Conservation (phyloP, 2,888 invertebrate genomes). For the Drosophila nr. perissopoda region DNA sequence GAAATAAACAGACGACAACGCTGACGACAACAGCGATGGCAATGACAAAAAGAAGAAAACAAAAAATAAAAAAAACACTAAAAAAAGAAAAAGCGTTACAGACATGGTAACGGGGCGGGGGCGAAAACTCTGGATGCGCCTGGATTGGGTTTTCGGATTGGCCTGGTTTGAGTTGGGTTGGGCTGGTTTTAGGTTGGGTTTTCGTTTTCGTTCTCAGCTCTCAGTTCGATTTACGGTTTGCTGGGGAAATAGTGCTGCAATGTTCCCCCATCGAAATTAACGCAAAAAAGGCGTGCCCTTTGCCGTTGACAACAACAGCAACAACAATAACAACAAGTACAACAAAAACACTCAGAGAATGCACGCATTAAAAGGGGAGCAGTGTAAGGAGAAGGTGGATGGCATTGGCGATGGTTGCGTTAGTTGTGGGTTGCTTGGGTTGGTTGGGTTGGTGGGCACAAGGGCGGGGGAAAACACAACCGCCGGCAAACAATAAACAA, state of each 20-base stretch:
- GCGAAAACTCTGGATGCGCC: slow-evolving; percentile 20
- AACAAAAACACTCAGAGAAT: slow-evolving; percentile 32
- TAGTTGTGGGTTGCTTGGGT: neutral
- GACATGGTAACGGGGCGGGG: slow-evolving; percentile 8
- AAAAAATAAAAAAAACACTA: slow-evolving; percentile 22
- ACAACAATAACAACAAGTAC: slow-evolving; percentile 59
- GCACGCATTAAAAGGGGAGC: slow-evolving; percentile 48
- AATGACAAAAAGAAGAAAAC: slow-evolving; percentile 38
- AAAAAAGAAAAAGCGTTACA: slow-evolving; percentile 21
- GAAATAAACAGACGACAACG: slow-evolving; percentile 46
- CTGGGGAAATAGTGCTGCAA: slow-evolving; percentile 34
- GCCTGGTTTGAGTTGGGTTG: slow-evolving; percentile 31
- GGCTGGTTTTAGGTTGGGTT: slow-evolving; percentile 27
- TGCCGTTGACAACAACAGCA: slow-evolving; percentile 62
- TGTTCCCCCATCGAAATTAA: slow-evolving; percentile 70
- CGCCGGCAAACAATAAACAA: slow-evolving; percentile 71
- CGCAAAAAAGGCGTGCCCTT: slow-evolving; percentile 82
- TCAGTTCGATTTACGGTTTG: slow-evolving; percentile 24
- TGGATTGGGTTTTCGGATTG: slow-evolving; percentile 42
- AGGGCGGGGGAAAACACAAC: slow-evolving; percentile 33
- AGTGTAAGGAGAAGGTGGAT: slow-evolving; percentile 13
- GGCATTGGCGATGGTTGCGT: slow-evolving; percentile 17
- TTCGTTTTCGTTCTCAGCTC: slow-evolving; percentile 16
- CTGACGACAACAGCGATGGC: slow-evolving; percentile 26
- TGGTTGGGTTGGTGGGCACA: neutral